Percentiles rank a stretch among this genome's conserved stretches.
Conservation (phyloP, 2,888 invertebrate genomes). For the Eupithecia pulchellata region DNA sequence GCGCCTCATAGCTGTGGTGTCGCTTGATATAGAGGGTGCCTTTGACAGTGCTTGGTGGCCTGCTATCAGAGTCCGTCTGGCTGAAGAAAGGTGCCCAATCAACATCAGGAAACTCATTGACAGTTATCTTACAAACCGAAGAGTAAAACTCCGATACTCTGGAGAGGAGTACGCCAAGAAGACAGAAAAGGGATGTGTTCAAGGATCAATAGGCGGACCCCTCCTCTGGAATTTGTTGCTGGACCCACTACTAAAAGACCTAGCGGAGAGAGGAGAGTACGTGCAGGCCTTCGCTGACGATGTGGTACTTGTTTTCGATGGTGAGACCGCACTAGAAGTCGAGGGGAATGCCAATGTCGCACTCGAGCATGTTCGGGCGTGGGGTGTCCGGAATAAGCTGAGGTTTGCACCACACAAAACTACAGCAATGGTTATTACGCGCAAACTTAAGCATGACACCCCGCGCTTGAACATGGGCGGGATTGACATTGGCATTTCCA, state of each 20-base stretch:
- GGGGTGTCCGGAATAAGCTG: slow-evolving; percentile 21
- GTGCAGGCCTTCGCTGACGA: neutral
- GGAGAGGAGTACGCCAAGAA: neutral
- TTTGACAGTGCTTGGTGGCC: too few species aligned
- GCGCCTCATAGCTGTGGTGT: neutral
- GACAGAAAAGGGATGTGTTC: slow-evolving; percentile 30
- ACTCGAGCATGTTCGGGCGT: slow-evolving; percentile 22
- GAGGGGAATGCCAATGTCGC: slow-evolving; percentile 26
- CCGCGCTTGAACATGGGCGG: too few species aligned
- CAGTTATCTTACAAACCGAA: neutral
- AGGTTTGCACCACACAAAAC: too few species aligned
- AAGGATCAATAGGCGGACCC: slow-evolving; percentile 36
- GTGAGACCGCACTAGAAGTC: slow-evolving; percentile 21
- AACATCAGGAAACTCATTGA: slow-evolving; percentile 5
- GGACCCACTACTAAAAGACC: slow-evolving; percentile 25
- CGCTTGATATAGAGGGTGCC: neutral
- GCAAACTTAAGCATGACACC: too few species aligned
- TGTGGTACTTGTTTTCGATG: too few species aligned
- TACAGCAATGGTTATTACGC: too few species aligned
- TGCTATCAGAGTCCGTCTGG: too few species aligned
- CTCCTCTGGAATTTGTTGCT: slow-evolving; percentile 34
- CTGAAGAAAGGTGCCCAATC: neutral
- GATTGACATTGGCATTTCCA: neutral
- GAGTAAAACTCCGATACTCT: slow-evolving; percentile 6
- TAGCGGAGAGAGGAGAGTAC: neutral